phyloP scores from a whole-genome alignment of 1,140 invertebrate genomes.

The Lithobius niger region DNA sequence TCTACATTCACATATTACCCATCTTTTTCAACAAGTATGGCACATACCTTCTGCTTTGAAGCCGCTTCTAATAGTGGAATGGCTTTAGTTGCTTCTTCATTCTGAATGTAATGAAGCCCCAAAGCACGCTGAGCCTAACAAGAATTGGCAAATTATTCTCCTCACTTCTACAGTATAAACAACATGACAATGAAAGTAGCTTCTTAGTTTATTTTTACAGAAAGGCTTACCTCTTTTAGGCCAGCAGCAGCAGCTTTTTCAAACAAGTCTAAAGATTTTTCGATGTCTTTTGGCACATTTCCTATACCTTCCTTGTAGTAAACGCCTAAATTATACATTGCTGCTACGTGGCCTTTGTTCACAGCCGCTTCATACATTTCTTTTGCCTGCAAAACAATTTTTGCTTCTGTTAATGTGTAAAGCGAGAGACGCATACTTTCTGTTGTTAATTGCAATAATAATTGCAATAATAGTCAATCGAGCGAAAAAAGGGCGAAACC shows the following conservation, averaged over 20 bases:
- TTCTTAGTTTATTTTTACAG: neutral
- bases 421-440: too few species aligned
- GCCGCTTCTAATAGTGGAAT: neutral
- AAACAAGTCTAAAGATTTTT: conserved; percentile 20
- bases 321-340: conserved; percentile 26
- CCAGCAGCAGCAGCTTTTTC: conserved; percentile 24
- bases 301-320: conserved; percentile 22
- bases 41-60: neutral
- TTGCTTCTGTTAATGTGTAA: conserved; percentile 4
- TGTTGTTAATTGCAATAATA: too few species aligned
- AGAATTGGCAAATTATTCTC: too few species aligned
- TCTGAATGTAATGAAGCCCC: neutral
- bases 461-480: too few species aligned
- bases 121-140: neutral
- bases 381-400: conserved; percentile 13
- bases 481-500: too few species aligned
- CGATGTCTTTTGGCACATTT: conserved; percentile 17
- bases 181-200: too few species aligned
- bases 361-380: conserved; percentile 24
- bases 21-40: too few species aligned
- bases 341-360: conserved; percentile 22
- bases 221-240: conserved; percentile 22
- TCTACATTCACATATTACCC: too few species aligned
- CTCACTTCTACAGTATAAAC: too few species aligned
- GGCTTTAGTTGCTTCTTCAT: neutral